These are phyloP conservation scores for Nettapus auritus DNA, from an alignment of 2,113 vertebrate species.

Conservation along the genomic window DNA sequence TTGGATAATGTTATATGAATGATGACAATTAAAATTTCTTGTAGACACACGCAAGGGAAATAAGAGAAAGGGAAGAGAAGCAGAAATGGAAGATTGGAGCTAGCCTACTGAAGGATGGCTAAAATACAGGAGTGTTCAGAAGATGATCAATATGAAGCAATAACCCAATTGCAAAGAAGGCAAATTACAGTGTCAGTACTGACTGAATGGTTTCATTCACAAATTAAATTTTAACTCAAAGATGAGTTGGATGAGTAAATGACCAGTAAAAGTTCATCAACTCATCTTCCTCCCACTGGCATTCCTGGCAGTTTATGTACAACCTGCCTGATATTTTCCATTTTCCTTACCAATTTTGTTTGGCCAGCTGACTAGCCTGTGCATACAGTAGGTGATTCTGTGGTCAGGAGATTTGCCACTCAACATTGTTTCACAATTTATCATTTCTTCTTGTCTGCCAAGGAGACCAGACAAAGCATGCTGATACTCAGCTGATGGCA, in stretches of 20 bases:
- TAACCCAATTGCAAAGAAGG: neutral
- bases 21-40: neutral
- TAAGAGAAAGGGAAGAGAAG: neutral
- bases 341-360: neutral
- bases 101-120: neutral
- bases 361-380: neutral
- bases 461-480: neutral
- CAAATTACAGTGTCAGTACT: neutral
- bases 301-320: neutral
- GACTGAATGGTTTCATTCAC: neutral
- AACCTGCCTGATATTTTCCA: neutral
- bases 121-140: neutral
- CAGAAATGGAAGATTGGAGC: neutral
- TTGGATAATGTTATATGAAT: neutral
- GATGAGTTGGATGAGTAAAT: neutral
- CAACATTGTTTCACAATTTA: neutral
- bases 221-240: neutral
- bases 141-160: accelerated
- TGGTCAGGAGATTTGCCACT: neutral
- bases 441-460: neutral
- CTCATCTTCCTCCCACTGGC: neutral
- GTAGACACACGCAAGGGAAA: neutral
- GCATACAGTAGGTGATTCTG: neutral
- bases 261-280: neutral
- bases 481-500: neutral